Percentiles rank a stretch among this genome's conserved stretches.
phyloP scores from a whole-genome alignment of 2,888 invertebrate species.

The Tetranychus truncatus region DNA sequence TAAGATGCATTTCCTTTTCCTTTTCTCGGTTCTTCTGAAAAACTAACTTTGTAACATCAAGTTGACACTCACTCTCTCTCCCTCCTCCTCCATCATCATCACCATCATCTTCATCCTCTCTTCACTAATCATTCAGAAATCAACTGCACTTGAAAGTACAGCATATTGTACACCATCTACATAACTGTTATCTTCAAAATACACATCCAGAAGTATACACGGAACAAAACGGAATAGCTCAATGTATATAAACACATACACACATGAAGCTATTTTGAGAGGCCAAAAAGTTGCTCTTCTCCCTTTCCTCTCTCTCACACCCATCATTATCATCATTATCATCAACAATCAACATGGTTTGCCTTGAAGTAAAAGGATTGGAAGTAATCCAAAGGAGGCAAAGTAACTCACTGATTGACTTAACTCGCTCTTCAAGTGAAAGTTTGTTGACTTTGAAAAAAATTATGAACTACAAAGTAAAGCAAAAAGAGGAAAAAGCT shows the following conservation, averaged over 20 bases:
- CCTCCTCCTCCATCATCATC: neutral
- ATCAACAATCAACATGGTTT: neutral
- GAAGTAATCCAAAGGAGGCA: neutral
- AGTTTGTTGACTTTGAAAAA: conserved; percentile 1
- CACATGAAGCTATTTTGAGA: neutral
- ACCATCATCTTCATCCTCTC: neutral
- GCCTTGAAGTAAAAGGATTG: neutral
- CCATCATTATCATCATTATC: neutral
- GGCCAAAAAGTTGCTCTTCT: neutral
- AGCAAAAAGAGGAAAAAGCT: neutral
- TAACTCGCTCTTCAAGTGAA: conserved; percentile 1
- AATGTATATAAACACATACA: neutral
- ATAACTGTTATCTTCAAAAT: neutral
- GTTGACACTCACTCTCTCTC: neutral
- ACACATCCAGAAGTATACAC: neutral
- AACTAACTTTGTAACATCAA: neutral
- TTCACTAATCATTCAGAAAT: neutral
- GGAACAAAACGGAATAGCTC: neutral
- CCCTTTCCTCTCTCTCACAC: neutral
- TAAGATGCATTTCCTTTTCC: neutral
- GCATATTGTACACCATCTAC: neutral
- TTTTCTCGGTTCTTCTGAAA: neutral
- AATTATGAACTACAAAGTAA: neutral
- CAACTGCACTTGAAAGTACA: neutral
- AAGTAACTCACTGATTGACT: neutral